Base-by-base conservation (phyloP, 2,113 vertebrate genomes). In the Alligator sinensis region DNA sequence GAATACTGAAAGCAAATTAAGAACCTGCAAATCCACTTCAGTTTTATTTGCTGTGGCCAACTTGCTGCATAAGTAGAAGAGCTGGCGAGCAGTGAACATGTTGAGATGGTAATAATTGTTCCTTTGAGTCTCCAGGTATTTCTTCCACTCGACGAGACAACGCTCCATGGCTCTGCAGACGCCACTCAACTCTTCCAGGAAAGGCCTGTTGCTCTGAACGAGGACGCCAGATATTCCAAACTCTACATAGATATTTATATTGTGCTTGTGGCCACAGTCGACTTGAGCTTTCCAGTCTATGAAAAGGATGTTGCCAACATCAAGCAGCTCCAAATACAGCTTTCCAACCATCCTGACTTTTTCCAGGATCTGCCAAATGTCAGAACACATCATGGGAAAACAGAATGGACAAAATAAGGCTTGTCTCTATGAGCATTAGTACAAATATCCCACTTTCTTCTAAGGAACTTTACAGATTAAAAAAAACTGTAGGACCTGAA, bases 231-330 rank as follows among this genome's bases (percentile, higher is more conserved):
- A 84, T 6, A 97, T 91, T 3, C 57, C 54, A 87, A 98, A 98
- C 28, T 90, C 88, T 2, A 97, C 80, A 30, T 19, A 86, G 88
- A 98, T 95, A 80, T 96, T 98, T 14, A 96, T 96, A 11, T 83
- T 64, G 19, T 87, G 77, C 3, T 89, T 27, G 6, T 77, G 62
- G 88, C 88, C 81, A 95, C 98, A 98, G 57, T 78, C 86, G 72
- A 98, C 91, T 24, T 88, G 61, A 15, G 97, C 97, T 9, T 62
- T 83, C 97, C 98, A 98, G 11, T 97, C 68, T 13, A 87, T 94
- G 94, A 98, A 98, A 22, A 98, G 96, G 95, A 98, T 96, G 91
- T 98, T 98, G 7, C 98, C 98, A 25, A 97, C 91, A 22, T 88
- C 94, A 87, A 97, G 97, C 94, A 98, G 97, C 87, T 98, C 97